Base-by-base conservation (phyloP, 2,888 invertebrate species). In the Phasia obesa region DNA sequence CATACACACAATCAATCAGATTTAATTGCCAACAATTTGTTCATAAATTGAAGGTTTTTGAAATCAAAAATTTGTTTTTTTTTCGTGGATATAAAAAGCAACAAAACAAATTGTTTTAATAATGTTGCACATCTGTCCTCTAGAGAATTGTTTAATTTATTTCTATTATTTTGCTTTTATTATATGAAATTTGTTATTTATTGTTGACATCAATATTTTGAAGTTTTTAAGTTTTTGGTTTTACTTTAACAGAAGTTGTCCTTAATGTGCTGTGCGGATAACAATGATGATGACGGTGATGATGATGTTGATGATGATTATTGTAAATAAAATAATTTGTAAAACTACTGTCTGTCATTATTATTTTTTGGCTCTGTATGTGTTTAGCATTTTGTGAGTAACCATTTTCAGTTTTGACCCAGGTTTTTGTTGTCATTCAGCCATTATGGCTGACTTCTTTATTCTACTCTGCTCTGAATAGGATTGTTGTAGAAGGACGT, bases 121-220 rank as follows among this genome's bases (percentile, higher is more conserved):
- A 38, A 69, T 64, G 47, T 64, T 69, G 62, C 62, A 80, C 80
- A 80, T 64, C 80, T 80, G 80, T 38, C 74, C 64, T 57, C 62
- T 27, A 51, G 69, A 55, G 80, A 31, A 74, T 57, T 80, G 62
- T 75, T 71, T 57, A 15, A 42, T 53, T 51, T 42, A 19, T 67
- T 55, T 23, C 69, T 4, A 49, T 31, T 47, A 31, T 27, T 31
- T 11, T 42, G 15, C 7, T 13, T 13, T 25, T 55, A 11, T 53
- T 51, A 5, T 9, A 35, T 70, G 35, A n/a, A n/a, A n/a, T n/a
- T 75, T 44, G 42, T n/a, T 11, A 23, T 17, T 51, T n/a, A 69
- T 69, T 47, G 51, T 49, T 70, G 70, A 51, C 65, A 65, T 65
- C 49, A 64, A 55, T 70, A 65, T 25, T 47, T 67, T 51, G 25